These are phyloP conservation scores for Trachops cirrhosus DNA, from an alignment of 2,797 vertebrate species.

Conservation along the genomic window DNA sequence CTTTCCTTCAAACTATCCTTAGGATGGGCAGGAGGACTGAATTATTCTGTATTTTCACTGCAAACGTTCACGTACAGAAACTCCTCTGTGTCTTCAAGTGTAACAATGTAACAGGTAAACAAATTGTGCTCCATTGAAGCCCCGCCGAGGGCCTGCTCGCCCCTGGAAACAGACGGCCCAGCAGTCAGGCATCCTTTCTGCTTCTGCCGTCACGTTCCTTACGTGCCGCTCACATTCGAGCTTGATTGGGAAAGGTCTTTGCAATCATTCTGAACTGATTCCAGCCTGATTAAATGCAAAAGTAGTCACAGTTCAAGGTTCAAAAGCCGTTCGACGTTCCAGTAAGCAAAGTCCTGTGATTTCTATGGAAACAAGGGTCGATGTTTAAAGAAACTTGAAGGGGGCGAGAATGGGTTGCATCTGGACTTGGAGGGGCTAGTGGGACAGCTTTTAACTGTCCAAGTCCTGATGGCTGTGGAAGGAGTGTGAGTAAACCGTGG, in stretches of 20 bases:
- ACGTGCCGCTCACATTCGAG: not conserved
- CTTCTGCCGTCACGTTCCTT: not conserved
- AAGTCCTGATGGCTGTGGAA: not conserved
- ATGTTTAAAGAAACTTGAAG: not conserved
- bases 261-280: not conserved
- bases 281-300: not conserved
- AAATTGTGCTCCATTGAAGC: not conserved
- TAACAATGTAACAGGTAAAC: not conserved
- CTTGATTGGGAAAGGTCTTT: not conserved
- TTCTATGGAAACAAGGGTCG: not conserved
- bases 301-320: not conserved
- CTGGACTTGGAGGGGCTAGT: not conserved
- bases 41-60: conserved; percentile 31
- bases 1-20: conserved; percentile 6
- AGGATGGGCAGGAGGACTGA: not conserved
- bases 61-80: not conserved
- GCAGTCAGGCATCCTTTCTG: not conserved
- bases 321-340: not conserved
- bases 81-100: not conserved
- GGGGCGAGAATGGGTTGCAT: not conserved
- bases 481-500: not conserved
- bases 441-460: not conserved
- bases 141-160: not conserved
- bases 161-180: not conserved
- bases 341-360: not conserved